phyloP scores from a whole-genome alignment of 2,113 vertebrate species.

The Actenoides hombroni region DNA sequence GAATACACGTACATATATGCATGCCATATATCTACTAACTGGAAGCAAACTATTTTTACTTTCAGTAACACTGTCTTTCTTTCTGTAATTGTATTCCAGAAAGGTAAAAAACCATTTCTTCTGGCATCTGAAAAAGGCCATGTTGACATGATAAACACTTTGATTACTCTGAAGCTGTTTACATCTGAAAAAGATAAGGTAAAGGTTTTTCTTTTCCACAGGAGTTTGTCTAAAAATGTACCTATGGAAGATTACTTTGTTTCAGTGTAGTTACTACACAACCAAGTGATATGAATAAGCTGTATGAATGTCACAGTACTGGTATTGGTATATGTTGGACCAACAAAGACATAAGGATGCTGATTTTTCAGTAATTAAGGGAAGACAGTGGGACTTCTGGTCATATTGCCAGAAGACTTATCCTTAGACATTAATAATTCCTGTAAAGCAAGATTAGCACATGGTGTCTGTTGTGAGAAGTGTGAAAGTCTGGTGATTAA shows the following conservation, averaged over 20 bases:
- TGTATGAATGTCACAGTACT: not conserved
- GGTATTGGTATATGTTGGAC: not conserved
- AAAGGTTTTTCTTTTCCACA: not conserved
- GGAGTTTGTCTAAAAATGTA: not conserved
- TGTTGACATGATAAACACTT: conserved; percentile 78
- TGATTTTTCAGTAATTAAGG: not conserved
- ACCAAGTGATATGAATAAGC: not conserved
- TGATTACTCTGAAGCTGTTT: conserved; percentile 81
- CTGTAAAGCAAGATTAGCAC: not conserved
- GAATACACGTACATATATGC: too few species aligned
- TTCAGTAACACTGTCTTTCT: not conserved
- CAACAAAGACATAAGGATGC: not conserved
- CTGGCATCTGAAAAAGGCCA: conserved; percentile 84
- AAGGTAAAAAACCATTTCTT: conserved; percentile 82
- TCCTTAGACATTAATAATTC: not conserved
- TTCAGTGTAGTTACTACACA: not conserved
- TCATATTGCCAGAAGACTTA: not conserved
- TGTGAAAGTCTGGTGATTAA: not conserved
- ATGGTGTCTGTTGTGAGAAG: not conserved
- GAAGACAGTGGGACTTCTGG: not conserved
- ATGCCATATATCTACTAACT: not conserved
- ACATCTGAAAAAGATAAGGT: conserved; percentile 87
- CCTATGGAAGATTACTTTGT: not conserved
- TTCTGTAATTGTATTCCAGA: conserved; percentile 71
- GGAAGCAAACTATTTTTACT: not conserved